Base-by-base conservation (phyloP, 2,888 invertebrate species). In the Luperina nickerlii region DNA sequence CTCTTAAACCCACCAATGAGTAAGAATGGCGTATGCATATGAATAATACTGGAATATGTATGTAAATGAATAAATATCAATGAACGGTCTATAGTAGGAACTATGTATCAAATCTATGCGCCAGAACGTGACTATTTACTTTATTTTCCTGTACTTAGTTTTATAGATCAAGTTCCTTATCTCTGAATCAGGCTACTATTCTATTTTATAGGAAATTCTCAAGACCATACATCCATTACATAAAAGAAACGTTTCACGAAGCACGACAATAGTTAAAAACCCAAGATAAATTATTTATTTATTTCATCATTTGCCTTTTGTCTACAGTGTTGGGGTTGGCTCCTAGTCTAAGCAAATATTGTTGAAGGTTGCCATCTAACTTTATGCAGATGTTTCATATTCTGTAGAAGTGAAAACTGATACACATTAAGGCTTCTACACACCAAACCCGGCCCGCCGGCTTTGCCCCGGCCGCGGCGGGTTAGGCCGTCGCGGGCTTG, bases 71-170 rank as follows among this genome's bases (percentile, higher is more conserved):
- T 62, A 45, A 62, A 60, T 62, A 54, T 70, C 69, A 83, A 74
- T 54, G 32, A 48, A 72, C 67, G 27, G 42, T 72, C 5, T 57
- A 4, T 57, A 45, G 38, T 70, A 78, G 5, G 32, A 45, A 32
- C 18, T n/a, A 51, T 57, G 15, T 45, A 62, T 18, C 24, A 66
- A 67, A 67, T 67, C 63, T 65, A 51, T 75, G 63, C 68, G 42
- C n/a, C 85, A 15, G 76, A 82, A 90, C 88, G 89, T 88, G 90
- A 84, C 80, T 73, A 76, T 88, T 87, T 79, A 73, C 79, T 86
- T 81, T 73, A 11, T 9, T 42, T 77, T 81, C 51, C 38, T 48
- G 63, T 74, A n/a, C 54, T 54, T 81, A 78, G 66, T 76, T 78
- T 65, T 62, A 74, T 69, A 81, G 66, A 78, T 81, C 82, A 78